Base-by-base conservation (phyloP, 2,888 invertebrate genomes). In the Drosophila multiciliata region DNA sequence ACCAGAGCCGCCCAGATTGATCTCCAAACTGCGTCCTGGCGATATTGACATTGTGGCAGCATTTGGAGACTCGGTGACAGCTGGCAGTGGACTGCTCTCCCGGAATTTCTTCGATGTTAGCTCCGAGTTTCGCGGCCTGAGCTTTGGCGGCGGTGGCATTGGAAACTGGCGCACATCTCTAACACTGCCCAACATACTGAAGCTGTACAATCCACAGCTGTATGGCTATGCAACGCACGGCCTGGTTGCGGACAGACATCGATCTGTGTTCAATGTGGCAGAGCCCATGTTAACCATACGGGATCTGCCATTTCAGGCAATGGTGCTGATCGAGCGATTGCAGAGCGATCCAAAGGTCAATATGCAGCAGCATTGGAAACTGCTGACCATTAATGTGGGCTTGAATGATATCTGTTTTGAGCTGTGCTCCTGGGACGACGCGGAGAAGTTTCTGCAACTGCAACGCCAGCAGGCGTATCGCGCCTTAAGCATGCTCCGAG, bases 121-220 rank as follows among this genome's bases (percentile, higher is more conserved):
- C 66, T 90, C 38, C 83, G 87, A 50, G 82, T 94, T 94, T 87
- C 90, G 93, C 45, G 94, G 94, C 40, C 74, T 93, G 2, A 91
- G 92, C 2, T 94, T 92, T 92, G 91, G 92, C 7, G 93, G 92
- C 66, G 94, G 95, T 17, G 94, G 94, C 3, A 91, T 94, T 79
- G 93, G 88, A 2, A 93, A 90, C 9, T 94, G 94, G 94, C 91
- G 93, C 54, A 89, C 93, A 63, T 94, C 90, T 73, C 77, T 94
- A 23, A 95, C 95, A 0, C 50, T 95, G 32, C 94, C 95, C 15
- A 95, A 95, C 90, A 94, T 95, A 53, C 80, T 95, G 26, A 95
- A 94, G 82, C 94, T 94, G 81, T 96, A 94, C 89, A 96, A 96
- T 91, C 95, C 95, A 0, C 93, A 94, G 53, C 87, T 96, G 23